Evolutionary conservation across 1,140 invertebrate species (phyloP), one percentile per base, ranked within the genome.

Genomic region (Semibalanus balanoides): DNA sequence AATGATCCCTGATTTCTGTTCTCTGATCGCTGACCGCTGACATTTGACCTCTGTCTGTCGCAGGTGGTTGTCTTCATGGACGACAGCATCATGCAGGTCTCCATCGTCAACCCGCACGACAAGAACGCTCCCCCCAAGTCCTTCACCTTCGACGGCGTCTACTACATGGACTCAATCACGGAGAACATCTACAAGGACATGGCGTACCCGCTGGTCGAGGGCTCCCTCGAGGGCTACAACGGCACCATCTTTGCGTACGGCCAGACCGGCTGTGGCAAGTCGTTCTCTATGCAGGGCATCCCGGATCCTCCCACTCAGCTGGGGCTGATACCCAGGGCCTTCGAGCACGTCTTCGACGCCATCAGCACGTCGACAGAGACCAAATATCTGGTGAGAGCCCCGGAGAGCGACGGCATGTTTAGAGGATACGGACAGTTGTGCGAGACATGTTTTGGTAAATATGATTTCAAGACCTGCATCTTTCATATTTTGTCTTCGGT

Each of bases 331-430:
- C 93, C 93, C 19, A 87, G 92, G 76, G 89, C 92, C 3, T 91
- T 96, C 83, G 93, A 96, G 81, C 95, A 97, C 80, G 88, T 96
- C 73, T 97, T 97, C 84, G 94, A 97, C 83, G 92, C 92, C 0
- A 95, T 95, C 51, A 89, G 92, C 14, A 91, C 94, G 0, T 88
- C 91, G 22, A 89, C 90, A 73, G 88, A 90, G 77, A 89, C 89
- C 29, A 93, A 94, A 83, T 97, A 92, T 83, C 85, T 97, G 71
- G 92, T 70, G 69, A 70, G 35, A 17, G 17, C n/a, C n/a, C n/a
- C n/a, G n/a, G n/a, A n/a, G n/a, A n/a, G n/a, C n/a, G n/a, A n/a
- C n/a, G n/a, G n/a, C n/a, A n/a, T n/a, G n/a, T n/a, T n/a, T n/a
- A n/a, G n/a, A n/a, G n/a, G n/a, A n/a, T n/a, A n/a, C n/a, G n/a